Evolutionary conservation across 1,140 invertebrate genomes (phyloP), one percentile per base, ranked within the genome.

Genomic region (Drosophila truncata): DNA sequence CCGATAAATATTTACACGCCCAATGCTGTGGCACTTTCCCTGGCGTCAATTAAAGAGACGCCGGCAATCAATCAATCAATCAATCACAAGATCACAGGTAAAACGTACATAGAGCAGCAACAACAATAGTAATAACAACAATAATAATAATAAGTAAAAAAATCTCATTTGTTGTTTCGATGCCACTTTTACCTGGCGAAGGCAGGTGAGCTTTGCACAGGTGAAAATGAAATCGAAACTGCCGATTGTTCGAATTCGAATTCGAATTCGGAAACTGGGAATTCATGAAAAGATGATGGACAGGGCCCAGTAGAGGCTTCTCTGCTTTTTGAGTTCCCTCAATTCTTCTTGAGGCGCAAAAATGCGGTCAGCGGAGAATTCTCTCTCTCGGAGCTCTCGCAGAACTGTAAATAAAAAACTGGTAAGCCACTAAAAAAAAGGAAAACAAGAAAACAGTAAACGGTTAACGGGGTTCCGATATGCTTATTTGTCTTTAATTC

Each of bases 211-310:
- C 54, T 14, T 33, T 25, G 46, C 46, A 47, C 81, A 90, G 84
- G 84, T 88, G 85, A 90, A 88, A 88, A 88, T 88, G 84, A 88
- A 88, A 88, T 90, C 78, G 84, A 88, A 86, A 79, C 79, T 85
- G 63, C 27, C 20, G 37, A 60, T 52, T 52, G 46, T 62, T 57
- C 63, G 66, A 42, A 42, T 57, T 57, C 41, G 23, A 49, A 52
- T 39, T 50, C 47, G 46, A 41, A 27, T 52, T 47, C 31, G 27
- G 37, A 49, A 44, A 13, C 31, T 55, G 2, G 23, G 29, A 61
- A 61, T 54, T n/a, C 46, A 18, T 31, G 29, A 63, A 63, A 41
- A 64, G 37, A 71, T 70, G 65, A 70, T 73, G 70, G 65, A 70
- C 69, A 72, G 57, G 64, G 13, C 31, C 29, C 7, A 4, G 29